A percentile compares a stretch with the other conserved stretches of the same genome.
phyloP scores from a whole-genome alignment of 2,888 invertebrate genomes.

The Trachelus troglodyta region DNA sequence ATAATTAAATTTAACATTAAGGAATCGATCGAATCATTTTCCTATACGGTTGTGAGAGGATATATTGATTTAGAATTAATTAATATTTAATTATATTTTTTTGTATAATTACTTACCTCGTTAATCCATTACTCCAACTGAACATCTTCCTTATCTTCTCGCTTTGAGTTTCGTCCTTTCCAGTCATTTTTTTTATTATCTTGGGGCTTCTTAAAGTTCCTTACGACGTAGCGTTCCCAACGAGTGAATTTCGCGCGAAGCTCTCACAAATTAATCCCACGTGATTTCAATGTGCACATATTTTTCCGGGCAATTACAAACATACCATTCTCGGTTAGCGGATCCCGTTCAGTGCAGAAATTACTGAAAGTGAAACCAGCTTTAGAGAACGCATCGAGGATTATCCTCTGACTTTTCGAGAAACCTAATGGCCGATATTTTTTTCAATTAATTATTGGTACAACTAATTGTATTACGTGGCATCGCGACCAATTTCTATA shows the following conservation, averaged over 20 bases:
- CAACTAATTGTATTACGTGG: background rate
- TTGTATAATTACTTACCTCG: conserved; percentile 24
- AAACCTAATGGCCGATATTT: background rate
- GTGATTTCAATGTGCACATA: background rate
- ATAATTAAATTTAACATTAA: background rate
- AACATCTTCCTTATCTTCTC: conserved; percentile 73
- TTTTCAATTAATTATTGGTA: background rate
- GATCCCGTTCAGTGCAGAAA: background rate
- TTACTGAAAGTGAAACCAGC: conserved; percentile 1
- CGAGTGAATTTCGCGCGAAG: background rate
- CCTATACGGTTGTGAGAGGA: no score
- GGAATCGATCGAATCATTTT: background rate
- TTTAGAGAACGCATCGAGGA: background rate
- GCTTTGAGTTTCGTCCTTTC: conserved; percentile 50
- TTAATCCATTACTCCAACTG: conserved; percentile 72
- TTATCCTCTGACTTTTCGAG: background rate
- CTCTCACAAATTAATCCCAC: background rate
- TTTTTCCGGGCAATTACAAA: background rate
- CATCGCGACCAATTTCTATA: background rate
- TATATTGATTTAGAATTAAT: background rate
- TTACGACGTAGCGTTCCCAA: background rate
- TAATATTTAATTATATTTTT: background rate
- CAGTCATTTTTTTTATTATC: background rate
- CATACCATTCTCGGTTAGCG: background rate
- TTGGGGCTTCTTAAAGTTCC: background rate